Evolutionary conservation across 1,140 invertebrate species (phyloP).

Genomic region (Thaumatotibia leucotreta): DNA sequence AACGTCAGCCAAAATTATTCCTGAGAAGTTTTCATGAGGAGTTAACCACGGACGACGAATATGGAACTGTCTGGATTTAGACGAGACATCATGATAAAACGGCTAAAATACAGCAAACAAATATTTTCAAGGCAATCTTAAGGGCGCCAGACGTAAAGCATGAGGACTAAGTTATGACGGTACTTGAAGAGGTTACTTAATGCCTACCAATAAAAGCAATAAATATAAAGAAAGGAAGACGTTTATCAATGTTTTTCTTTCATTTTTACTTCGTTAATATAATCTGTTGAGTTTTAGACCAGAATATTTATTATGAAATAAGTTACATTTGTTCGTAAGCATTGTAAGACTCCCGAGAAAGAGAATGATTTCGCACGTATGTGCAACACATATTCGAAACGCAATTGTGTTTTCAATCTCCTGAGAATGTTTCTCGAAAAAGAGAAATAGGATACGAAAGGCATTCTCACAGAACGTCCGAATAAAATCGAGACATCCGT

Average conservation of each 20-base stretch:
- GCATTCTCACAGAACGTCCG: slow-evolving; percentile 4
- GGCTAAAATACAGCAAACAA: neutral
- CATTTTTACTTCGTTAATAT: too few species aligned
- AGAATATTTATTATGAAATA: too few species aligned
- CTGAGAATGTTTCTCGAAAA: slow-evolving; percentile 7
- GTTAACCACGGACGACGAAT: neutral
- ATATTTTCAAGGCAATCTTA: too few species aligned
- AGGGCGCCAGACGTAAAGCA: too few species aligned
- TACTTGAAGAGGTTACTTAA: too few species aligned
- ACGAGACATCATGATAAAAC: neutral
- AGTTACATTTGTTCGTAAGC: neutral
- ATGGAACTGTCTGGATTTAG: neutral
- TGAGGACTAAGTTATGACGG: too few species aligned
- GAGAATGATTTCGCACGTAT: neutral
- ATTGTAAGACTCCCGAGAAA: neutral
- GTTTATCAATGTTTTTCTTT: too few species aligned
- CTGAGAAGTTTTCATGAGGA: neutral
- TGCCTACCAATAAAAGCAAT: too few species aligned
- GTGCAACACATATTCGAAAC: neutral
- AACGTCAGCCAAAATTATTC: neutral
- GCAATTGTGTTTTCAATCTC: slow-evolving; percentile 12
- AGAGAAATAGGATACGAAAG: slow-evolving; percentile 7
- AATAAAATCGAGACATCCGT: slow-evolving; percentile 6
- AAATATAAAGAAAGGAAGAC: too few species aligned
- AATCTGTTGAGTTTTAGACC: neutral